Evolutionary conservation across 2,113 vertebrate genomes (phyloP).

Genomic region (Pungitius pungitius): DNA sequence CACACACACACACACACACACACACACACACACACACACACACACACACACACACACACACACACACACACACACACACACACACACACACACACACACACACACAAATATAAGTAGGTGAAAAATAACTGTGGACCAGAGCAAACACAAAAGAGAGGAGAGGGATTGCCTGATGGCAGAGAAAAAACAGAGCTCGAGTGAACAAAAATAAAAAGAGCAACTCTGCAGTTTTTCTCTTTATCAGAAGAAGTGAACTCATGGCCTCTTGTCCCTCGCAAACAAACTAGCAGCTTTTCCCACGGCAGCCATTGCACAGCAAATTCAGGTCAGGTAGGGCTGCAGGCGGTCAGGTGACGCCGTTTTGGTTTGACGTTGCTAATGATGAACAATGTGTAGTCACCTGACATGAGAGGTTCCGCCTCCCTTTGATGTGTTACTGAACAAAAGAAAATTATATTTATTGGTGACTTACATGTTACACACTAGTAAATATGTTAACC

Average conservation of each 20-base stretch:
- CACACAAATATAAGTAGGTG: slow-evolving; percentile 51
- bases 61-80: slow-evolving; percentile 19
- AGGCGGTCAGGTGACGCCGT: slow-evolving; percentile 6
- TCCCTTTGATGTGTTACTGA: not conserved
- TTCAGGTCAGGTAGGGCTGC: slow-evolving; percentile 34
- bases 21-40: slow-evolving; percentile 19
- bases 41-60: slow-evolving; percentile 28
- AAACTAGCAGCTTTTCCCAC: slow-evolving; percentile 47
- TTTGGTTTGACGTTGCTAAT: not conserved
- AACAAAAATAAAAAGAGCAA: slow-evolving; percentile 68
- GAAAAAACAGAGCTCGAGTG: slow-evolving; percentile 31
- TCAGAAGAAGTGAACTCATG: slow-evolving; percentile 60
- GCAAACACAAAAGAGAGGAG: slow-evolving; percentile 52
- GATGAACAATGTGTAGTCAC: not conserved
- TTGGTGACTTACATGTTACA: not conserved
- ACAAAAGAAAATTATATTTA: not conserved
- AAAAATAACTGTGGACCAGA: slow-evolving; percentile 56
- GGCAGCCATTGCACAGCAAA: slow-evolving; percentile 4
- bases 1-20: slow-evolving; percentile 28
- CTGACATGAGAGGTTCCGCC: not conserved
- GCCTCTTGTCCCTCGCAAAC: slow-evolving; percentile 53
- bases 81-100: slow-evolving; percentile 33
- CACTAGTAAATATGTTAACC: not conserved
- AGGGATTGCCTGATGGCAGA: slow-evolving; percentile 33
- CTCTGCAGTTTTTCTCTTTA: slow-evolving; percentile 64